phyloP scores from a whole-genome alignment of 2,797 vertebrate genomes.

The Molossus molossus region DNA sequence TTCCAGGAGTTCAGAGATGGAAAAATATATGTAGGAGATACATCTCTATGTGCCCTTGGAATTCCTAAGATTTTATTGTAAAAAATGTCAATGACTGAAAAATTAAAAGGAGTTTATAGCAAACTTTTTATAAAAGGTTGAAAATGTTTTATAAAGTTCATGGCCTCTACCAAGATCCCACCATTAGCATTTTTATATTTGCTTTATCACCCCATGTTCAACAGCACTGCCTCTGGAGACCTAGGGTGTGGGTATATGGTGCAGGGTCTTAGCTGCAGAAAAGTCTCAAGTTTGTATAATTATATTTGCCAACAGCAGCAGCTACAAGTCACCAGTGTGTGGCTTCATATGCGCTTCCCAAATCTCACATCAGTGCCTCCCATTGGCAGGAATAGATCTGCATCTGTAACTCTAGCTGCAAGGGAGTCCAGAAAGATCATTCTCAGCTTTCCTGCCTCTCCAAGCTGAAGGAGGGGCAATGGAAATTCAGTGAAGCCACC shows the following conservation, averaged over 20 bases:
- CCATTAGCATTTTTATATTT: background rate
- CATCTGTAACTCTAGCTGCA: background rate
- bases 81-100: background rate
- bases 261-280: fast-evolving
- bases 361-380: background rate
- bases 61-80: background rate
- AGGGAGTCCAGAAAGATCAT: background rate
- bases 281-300: fast-evolving
- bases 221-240: background rate
- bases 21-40: background rate
- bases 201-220: fast-evolving
- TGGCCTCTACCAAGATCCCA: background rate
- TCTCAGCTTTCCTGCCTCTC: background rate
- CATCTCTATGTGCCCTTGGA: background rate
- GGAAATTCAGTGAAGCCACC: background rate
- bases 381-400: fast-evolving
- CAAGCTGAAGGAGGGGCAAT: background rate
- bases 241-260: too few species aligned
- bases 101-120: background rate
- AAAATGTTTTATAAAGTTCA: background rate
- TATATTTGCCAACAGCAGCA: background rate
- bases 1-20: background rate
- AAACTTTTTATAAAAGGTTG: background rate
- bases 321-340: too few species aligned
- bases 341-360: background rate